phyloP scores from a whole-genome alignment of 2,113 vertebrate genomes.

The rabbit (Oryctolagus cuniculus) region mOryCun1.1 NC_091442.1:6991001-6991500 shows the following conservation, averaged over 20 bases:
- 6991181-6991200: background rate
- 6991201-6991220: background rate
- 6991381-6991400: background rate
- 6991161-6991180: background rate
- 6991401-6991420: background rate
- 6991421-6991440: rapidly evolving
- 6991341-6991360: background rate
- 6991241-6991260: background rate
- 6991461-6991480: background rate
- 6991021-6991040: background rate
- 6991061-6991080: background rate
- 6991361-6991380: background rate
- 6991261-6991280: background rate
- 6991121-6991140: background rate
- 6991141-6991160: background rate
- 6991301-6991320: background rate
- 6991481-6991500: rapidly evolving
- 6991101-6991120: background rate
- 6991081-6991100: background rate
- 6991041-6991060: background rate
- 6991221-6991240: background rate
- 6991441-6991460: background rate
- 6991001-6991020: background rate
- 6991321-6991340: background rate
- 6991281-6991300: rapidly evolving